Evolutionary conservation across 1,140 invertebrate species (phyloP).

Genomic region (Leptoteleia sp.): DNA sequence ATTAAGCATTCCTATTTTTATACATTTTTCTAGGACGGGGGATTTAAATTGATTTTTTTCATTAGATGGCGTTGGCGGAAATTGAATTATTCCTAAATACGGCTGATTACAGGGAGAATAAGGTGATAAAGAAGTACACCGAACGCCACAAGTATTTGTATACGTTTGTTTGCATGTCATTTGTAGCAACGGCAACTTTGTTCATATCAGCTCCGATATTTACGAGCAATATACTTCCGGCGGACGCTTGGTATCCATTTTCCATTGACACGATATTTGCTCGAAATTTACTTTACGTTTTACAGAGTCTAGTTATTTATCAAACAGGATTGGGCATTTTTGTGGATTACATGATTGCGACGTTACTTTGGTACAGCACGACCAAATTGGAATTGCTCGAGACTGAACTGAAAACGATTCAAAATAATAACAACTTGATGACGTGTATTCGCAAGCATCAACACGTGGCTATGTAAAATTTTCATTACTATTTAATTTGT

Average conservation of each 20-base stretch:
- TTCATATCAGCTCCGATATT: slow-evolving; percentile 39
- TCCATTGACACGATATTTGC: slow-evolving; percentile 28
- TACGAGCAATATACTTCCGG: slow-evolving; percentile 30
- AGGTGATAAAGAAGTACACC: slow-evolving; percentile 32
- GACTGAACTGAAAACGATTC: slow-evolving; percentile 9
- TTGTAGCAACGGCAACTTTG: slow-evolving; percentile 17
- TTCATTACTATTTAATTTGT: too few species aligned
- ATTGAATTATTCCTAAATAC: slow-evolving; percentile 22
- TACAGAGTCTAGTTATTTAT: slow-evolving; percentile 61
- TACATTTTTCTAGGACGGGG: too few species aligned
- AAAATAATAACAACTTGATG: slow-evolving; percentile 4
- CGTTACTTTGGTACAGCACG: slow-evolving; percentile 66
- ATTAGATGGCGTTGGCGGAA: slow-evolving; percentile 14
- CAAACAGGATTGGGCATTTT: slow-evolving; percentile 59
- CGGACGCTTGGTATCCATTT: slow-evolving; percentile 68
- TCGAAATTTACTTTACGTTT: slow-evolving; percentile 54
- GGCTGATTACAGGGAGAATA: slow-evolving; percentile 10
- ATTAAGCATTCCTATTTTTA: too few species aligned
- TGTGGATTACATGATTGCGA: slow-evolving; percentile 68
- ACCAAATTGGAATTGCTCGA: slow-evolving; percentile 68
- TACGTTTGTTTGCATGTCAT: slow-evolving; percentile 31
- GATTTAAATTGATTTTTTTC: too few species aligned
- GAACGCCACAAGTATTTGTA: slow-evolving; percentile 40
- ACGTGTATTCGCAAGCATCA: slow-evolving; percentile 37
- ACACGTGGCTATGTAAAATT: slow-evolving; percentile 6